Evolutionary conservation across 2,113 vertebrate genomes (phyloP), one percentile per base, ranked within the genome.

Genomic region (Martes martes): DNA sequence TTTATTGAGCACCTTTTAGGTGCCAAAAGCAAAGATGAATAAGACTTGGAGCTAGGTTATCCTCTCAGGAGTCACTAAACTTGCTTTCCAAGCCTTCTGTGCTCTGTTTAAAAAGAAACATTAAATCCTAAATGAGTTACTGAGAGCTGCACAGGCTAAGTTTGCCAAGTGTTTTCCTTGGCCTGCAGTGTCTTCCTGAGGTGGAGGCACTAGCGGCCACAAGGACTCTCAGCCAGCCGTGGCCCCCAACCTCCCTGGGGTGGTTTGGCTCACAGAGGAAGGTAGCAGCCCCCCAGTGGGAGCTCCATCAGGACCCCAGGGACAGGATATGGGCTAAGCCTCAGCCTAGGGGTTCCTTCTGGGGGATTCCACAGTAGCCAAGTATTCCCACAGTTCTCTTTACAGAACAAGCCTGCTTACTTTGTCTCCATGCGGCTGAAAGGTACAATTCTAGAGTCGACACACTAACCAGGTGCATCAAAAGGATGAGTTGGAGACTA

Each of bases 21-120:
- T 98, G 97, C 97, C 97, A 98, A 98, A 95, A 96, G 88, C 92
- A 83, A 96, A 98, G 88, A 97, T 95, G 97, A 98, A 96, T 96
- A 94, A 95, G 93, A 97, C 92, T 91, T 80, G 89, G 91, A 94
- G 96, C 95, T 96, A 61, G 85, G 71, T 86, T 97, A 96, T 95
- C 93, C 95, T 97, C 94, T 96, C 81, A 92, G 96, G 92, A 97
- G 84, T 97, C 79, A 89, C 71, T 86, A 83, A 94, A 90, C 59
- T 96, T 80, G 87, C 97, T 89, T 96, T 97, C 96, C 91, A 97
- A 97, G 94, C 65, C 88, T 93, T 98, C 97, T 96, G 94, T 96
- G 59, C 81, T 97, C 96, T 96, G 76, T 97, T 97, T 84, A 89
- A 94, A 95, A 96, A 97, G 94, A 97, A 94, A 79, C 78, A 92